Conservation (phyloP, 2,888 invertebrate species). For the Cryptocheilus praepositus region DNA sequence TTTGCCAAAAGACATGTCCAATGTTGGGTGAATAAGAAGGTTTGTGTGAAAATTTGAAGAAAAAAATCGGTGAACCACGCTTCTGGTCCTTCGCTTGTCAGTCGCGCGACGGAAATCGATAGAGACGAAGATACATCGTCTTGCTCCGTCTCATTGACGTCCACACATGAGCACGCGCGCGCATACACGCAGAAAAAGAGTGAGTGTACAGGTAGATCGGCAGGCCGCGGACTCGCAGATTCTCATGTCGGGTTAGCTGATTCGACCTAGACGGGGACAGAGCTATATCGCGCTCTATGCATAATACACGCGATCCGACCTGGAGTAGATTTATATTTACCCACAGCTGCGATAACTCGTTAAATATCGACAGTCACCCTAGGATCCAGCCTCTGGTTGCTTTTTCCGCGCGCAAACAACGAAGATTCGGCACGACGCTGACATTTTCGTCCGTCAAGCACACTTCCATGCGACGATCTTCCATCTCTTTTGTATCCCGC, state of each 20-base stretch:
- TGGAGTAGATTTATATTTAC: slow-evolving; percentile 63
- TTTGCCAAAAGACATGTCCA: too few species aligned
- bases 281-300: slow-evolving; percentile 57
- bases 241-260: slow-evolving; percentile 54
- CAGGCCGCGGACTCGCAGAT: background rate
- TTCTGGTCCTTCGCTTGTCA: too few species aligned
- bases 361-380: slow-evolving; percentile 56
- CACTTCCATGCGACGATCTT: background rate
- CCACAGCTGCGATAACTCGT: slow-evolving; percentile 55
- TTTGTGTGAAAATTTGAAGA: too few species aligned
- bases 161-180: background rate
- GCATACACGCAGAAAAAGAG: background rate
- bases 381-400: slow-evolving; percentile 24
- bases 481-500: background rate
- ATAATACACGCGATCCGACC: slow-evolving; percentile 61
- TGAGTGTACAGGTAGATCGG: too few species aligned
- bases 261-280: slow-evolving; percentile 55
- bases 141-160: slow-evolving; percentile 10
- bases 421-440: slow-evolving; percentile 34
- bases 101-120: slow-evolving; percentile 44
- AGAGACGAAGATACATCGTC: slow-evolving; percentile 54
- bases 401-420: slow-evolving; percentile 33
- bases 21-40: too few species aligned
- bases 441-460: slow-evolving; percentile 1
- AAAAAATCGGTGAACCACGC: too few species aligned